Evolutionary conservation across 2,888 invertebrate genomes (phyloP), one percentile per base, ranked within the genome.

Genomic region (Eupithecia centaureata): DNA sequence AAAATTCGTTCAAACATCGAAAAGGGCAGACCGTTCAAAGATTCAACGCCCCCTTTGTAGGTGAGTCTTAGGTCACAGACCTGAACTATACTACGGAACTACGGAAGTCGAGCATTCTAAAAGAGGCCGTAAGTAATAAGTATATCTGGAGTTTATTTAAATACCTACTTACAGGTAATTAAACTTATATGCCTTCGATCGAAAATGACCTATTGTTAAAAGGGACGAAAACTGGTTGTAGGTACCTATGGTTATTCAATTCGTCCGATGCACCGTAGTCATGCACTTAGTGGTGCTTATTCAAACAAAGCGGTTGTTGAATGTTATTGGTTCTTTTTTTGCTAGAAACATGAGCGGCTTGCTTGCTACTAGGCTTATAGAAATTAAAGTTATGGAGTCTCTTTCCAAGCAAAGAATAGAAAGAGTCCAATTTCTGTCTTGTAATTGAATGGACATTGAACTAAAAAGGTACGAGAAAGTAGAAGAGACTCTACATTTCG

Each of bases 21-120:
- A 56, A 56, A 56, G 56, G 28, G 56, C 13, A 56, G 18, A 18
- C 18, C 42, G 18, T 18, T 8, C 27, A 30, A 30, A n/a, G 56
- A 56, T 32, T 56, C 56, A 32, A 56, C 18, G 56, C 10, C 56
- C 56, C 22, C 15, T 56, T 22, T 32, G 15, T n/a, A 56, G 56
- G 32, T 32, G 28, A 30, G 30, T 18, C n/a, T 56, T 8, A 18
- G 56, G 56, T 56, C 56, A 56, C n/a, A 56, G 56, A 56, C 56
- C 32, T 22, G 18, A 42, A 18, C 42, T 18, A 56, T 56, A 56
- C n/a, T n/a, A n/a, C n/a, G n/a, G n/a, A n/a, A n/a, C n/a, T n/a
- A n/a, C n/a, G 56, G 56, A 56, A 56, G 56, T 56, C 56, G 32
- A 32, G 56, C 18, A 0, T 10, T n/a, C 1, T 28, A 32, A 10